A percentile compares a stretch with the other conserved stretches of the same genome.
These are phyloP conservation scores for Ptychodera flava DNA, from an alignment of 35 echinoderm and acorn worm genomes.

Conservation along the genomic window DNA sequence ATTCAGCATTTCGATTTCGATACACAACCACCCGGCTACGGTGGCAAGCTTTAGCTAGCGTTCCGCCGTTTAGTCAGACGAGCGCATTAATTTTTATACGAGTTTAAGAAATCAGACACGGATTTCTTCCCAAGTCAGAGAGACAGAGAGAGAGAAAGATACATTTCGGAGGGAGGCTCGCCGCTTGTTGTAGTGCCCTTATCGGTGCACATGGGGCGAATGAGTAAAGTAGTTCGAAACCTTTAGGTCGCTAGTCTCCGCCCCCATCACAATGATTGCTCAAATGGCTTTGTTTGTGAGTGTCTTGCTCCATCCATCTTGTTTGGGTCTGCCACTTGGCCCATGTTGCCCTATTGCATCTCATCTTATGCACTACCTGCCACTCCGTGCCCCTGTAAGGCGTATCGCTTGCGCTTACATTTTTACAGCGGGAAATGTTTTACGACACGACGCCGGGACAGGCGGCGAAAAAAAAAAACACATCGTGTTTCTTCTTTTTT, in stretches of 20 bases:
- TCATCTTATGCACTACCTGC: background rate
- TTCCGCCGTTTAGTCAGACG: no score
- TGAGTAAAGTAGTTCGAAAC: conserved; percentile 1
- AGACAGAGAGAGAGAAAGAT: no score
- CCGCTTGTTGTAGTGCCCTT: background rate
- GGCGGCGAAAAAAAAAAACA: no score
- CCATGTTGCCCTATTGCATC: background rate
- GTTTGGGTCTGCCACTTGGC: background rate
- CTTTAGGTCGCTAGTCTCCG: background rate
- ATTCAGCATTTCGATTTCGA: no score
- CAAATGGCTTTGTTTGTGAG: background rate
- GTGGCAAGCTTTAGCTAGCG: no score
- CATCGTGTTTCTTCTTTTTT: no score
- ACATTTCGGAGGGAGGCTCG: background rate
- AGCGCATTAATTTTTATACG: background rate
- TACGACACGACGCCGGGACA: no score
- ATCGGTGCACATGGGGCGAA: background rate
- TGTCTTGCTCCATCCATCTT: background rate
- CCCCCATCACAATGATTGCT: background rate
- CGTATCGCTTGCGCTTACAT: background rate
- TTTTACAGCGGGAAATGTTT: background rate
- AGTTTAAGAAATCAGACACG: background rate
- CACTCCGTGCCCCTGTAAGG: background rate
- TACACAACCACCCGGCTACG: no score
- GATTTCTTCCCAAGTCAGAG: background rate